Evolutionary conservation across 1,140 invertebrate species (phyloP), one percentile per base, ranked within the genome.

Genomic region (Diuraphis noxia): DNA sequence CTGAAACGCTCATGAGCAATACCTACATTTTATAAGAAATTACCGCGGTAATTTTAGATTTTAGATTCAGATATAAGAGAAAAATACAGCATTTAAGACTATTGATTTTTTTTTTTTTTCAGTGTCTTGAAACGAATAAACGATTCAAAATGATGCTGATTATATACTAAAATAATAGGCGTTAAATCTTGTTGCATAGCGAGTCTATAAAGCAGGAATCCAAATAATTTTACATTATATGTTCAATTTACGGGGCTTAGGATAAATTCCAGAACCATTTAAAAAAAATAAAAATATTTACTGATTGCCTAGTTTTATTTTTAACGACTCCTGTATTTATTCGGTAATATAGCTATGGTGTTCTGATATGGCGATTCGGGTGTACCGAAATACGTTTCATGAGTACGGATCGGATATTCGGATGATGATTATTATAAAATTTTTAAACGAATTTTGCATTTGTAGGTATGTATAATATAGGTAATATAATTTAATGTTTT

Each of bases 41-140:
- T 9, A 81, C 8, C 38, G 30, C 79, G 9, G 38, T 81, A 81
- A 81, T 38, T 38, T 81, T 36, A 38, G 34, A 81, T 81, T 81
- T 81, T 81, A 21, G 36, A 40, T 81, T 38, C 9, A 81, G 79
- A 81, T 81, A 81, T 81, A 81, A 81, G 38, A 25, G 38, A 79
- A 79, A 34, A 36, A 79, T 38, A 79, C 21, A 79, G 34, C 17
- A 38, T 23, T 81, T 30, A 13, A 72, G n/a, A 72, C 56, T 81
- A 36, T 79, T 79, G 34, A 36, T 77, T 79, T 79, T 25, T 79
- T 81, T 81, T 81, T 79, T 79, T 25, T 79, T 81, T 81, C 40
- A 81, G 7, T 81, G 36, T 13, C 79, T 8, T 81, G 9, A 81
- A 81, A 30, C 21, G 21, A 81, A 25, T 40, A 81, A 81, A 30